Percentiles rank a stretch among this genome's conserved stretches.
Conservation (phyloP, 2,797 vertebrate genomes). For the Cryptoblepharus egeriae region DNA sequence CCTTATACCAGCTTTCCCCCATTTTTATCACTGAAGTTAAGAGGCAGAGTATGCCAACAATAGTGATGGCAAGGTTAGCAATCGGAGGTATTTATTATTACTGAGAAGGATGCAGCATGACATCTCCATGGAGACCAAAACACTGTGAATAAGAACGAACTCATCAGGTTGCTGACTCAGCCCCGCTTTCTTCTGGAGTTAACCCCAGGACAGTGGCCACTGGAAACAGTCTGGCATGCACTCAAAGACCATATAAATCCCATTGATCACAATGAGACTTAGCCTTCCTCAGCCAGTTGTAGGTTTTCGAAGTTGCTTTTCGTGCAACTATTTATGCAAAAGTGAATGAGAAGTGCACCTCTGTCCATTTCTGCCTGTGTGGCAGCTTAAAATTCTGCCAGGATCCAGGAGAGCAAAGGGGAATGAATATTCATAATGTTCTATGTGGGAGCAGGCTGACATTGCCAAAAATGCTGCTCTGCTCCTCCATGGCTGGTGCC, state of each 20-base stretch:
- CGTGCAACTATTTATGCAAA: constrained; percentile 2
- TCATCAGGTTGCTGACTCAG: constrained; percentile 34
- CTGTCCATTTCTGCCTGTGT: background rate
- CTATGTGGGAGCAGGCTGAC: background rate
- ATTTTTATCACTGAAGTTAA: background rate
- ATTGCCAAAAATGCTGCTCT: constrained; percentile 16
- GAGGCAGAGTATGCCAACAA: background rate
- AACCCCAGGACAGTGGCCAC: constrained; percentile 3
- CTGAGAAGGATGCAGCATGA: constrained; percentile 14
- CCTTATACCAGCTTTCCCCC: background rate
- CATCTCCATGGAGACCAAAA: constrained; percentile 41
- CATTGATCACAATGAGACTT: background rate
- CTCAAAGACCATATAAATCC: constrained; percentile 1
- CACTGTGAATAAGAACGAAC: constrained; percentile 33
- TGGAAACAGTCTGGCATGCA: background rate
- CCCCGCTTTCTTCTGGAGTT: constrained; percentile 19
- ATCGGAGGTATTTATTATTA: constrained; percentile 37
- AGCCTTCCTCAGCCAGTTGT: too few relatives aligned
- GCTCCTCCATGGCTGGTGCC: constrained; percentile 9
- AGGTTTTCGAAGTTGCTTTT: background rate
- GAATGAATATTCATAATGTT: constrained; percentile 15
- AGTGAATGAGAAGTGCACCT: background rate
- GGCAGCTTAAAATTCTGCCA: constrained; percentile 5
- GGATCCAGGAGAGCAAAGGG: background rate
- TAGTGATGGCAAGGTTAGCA: constrained; percentile 13